Percentiles rank a stretch among this genome's conserved stretches.
phyloP scores from a whole-genome alignment of 1,140 invertebrate species.

The Panagrolaimus sp. region DNA sequence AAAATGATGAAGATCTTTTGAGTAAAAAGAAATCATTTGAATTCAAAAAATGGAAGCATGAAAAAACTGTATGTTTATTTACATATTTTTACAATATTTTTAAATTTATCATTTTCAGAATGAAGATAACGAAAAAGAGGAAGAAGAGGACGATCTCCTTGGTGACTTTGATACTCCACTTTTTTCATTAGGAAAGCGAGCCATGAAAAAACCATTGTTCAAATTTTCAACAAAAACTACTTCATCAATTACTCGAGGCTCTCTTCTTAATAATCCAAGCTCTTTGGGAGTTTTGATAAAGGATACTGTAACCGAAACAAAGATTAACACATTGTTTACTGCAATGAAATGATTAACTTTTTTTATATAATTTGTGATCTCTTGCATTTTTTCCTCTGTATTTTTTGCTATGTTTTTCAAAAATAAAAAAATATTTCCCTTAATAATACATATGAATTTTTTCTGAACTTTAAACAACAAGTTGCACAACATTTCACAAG shows the following conservation, averaged over 20 bases:
- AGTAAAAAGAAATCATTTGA: background rate
- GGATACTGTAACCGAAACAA: background rate
- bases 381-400: too few relatives aligned
- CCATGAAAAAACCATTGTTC: background rate
- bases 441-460: too few relatives aligned
- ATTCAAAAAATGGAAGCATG: constrained; percentile 7
- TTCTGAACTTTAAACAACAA: too few relatives aligned
- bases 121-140: too few relatives aligned
- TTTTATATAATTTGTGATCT: too few relatives aligned
- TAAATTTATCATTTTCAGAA: too few relatives aligned
- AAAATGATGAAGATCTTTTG: background rate
- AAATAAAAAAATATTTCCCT: too few relatives aligned
- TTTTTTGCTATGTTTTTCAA: too few relatives aligned
- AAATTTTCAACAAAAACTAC: background rate
- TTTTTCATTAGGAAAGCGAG: background rate
- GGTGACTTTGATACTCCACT: background rate
- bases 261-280: background rate
- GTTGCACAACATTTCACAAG: too few relatives aligned
- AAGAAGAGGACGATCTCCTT: background rate
- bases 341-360: too few relatives aligned
- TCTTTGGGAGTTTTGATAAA: background rate
- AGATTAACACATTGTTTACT: too few relatives aligned
- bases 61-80: constrained; percentile 1
- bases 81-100: background rate
- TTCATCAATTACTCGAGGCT: background rate